These are phyloP conservation scores for Pungitius pungitius DNA, from an alignment of 2,113 vertebrate species.

Conservation along the genomic window DNA sequence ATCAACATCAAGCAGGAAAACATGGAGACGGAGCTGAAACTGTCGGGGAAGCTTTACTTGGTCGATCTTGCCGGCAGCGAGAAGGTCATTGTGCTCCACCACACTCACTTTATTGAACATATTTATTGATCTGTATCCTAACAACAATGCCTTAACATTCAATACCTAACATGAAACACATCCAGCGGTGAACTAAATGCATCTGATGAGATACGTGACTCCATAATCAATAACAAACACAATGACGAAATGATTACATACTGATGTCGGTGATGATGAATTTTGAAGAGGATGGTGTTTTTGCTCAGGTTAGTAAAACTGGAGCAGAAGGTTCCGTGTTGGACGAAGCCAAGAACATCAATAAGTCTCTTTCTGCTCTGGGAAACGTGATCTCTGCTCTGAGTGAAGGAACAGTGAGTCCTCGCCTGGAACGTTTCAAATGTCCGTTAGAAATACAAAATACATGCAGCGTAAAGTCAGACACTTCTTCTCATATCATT, in stretches of 20 bases:
- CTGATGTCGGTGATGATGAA: neutral
- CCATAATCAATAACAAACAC: too few relatives aligned
- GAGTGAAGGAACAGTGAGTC: conserved; percentile 88
- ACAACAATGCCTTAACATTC: too few relatives aligned
- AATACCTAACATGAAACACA: too few relatives aligned
- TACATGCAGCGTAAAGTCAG: too few relatives aligned
- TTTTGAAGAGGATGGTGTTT: neutral
- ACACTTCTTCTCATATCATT: neutral
- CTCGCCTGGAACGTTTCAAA: neutral
- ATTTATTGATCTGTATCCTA: too few relatives aligned
- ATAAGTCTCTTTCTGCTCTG: conserved; percentile 96
- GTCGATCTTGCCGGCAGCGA: conserved; percentile 96
- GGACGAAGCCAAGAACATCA: conserved; percentile 99
- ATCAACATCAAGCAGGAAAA: conserved; percentile 99
- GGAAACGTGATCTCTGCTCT: conserved; percentile 97
- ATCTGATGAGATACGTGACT: neutral
- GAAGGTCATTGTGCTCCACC: conserved; percentile 82
- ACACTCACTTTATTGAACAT: neutral
- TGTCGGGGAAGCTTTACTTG: conserved; percentile 95
- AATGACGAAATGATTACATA: too few relatives aligned
- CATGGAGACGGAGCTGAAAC: conserved; percentile 93
- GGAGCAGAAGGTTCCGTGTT: conserved; percentile 95
- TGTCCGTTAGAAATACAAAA: too few relatives aligned
- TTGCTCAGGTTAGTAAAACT: conserved; percentile 94
- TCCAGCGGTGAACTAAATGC: neutral